A percentile compares a stretch with the other conserved stretches of the same genome.
These are phyloP conservation scores for Atopsyche davidsoni DNA, from an alignment of 1,140 invertebrate genomes.

Conservation along the genomic window DNA sequence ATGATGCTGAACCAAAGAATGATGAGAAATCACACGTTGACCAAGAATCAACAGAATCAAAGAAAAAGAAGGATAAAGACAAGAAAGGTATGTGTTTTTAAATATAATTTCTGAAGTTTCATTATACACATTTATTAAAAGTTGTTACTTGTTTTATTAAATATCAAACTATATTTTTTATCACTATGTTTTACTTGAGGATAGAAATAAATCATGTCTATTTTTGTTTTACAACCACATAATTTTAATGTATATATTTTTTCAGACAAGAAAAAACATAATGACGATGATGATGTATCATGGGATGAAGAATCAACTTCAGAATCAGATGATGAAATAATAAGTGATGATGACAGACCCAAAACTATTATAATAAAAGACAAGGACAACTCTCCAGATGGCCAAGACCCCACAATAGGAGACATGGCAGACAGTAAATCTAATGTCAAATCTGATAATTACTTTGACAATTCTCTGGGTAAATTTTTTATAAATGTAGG, in stretches of 20 bases:
- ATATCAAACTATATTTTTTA: too few relatives aligned
- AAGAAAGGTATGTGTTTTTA: conserved; percentile 33
- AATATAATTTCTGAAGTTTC: too few relatives aligned
- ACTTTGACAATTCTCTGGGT: conserved; percentile 81
- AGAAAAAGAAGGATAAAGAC: conserved; percentile 31
- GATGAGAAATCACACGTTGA: conserved; percentile 33
- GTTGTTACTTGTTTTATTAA: too few relatives aligned
- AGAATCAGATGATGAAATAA: conserved; percentile 48
- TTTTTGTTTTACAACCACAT: too few relatives aligned
- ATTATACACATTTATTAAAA: too few relatives aligned
- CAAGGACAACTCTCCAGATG: conserved; percentile 47
- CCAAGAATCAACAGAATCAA: conserved; percentile 12
- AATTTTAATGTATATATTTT: too few relatives aligned
- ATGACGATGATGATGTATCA: conserved; percentile 41
- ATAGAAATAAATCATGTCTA: too few relatives aligned
- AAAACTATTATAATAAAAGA: conserved; percentile 52
- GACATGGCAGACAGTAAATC: conserved; percentile 34
- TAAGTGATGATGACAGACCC: conserved; percentile 43
- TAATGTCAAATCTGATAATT: conserved; percentile 51
- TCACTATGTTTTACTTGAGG: too few relatives aligned
- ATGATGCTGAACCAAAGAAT: conserved; percentile 35
- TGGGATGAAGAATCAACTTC: conserved; percentile 46
- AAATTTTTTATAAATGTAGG: conserved; percentile 92
- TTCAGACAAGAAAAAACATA: conserved; percentile 25
- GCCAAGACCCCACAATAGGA: conserved; percentile 41